phyloP scores from a whole-genome alignment of 1,140 invertebrate genomes.

The Diorhabda carinulata region DNA sequence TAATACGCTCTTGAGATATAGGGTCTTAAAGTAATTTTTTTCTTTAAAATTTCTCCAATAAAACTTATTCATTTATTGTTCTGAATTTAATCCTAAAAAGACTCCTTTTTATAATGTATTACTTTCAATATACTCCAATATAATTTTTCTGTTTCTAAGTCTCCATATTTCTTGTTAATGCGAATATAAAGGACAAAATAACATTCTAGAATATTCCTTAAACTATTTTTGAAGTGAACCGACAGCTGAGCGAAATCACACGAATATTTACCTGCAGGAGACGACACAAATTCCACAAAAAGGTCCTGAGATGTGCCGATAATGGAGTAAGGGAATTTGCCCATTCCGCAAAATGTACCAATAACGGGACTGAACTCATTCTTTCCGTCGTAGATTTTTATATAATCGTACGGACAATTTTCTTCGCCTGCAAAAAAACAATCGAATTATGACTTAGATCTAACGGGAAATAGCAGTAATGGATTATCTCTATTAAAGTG shows the following conservation, averaged over 20 bases:
- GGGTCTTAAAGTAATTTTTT: too few species aligned
- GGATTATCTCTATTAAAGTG: neutral
- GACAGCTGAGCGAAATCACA: slow-evolving; percentile 6
- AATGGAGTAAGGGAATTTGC: slow-evolving; percentile 90
- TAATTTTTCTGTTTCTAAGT: too few species aligned
- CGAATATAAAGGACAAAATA: too few species aligned
- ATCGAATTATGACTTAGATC: neutral
- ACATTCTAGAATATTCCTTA: neutral
- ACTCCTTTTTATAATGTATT: too few species aligned
- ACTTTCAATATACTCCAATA: too few species aligned
- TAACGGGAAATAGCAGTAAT: neutral
- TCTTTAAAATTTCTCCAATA: too few species aligned
- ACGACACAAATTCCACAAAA: slow-evolving; percentile 88
- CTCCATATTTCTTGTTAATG: too few species aligned
- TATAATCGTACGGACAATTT: slow-evolving; percentile 87
- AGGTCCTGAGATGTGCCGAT: slow-evolving; percentile 86
- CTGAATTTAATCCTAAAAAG: too few species aligned
- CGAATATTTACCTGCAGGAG: slow-evolving; percentile 63
- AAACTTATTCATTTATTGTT: too few species aligned
- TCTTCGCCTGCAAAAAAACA: slow-evolving; percentile 60
- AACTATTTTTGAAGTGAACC: neutral
- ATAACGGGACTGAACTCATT: slow-evolving; percentile 81
- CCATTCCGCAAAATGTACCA: slow-evolving; percentile 89
- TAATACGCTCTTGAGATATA: too few species aligned
- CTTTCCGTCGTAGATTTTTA: slow-evolving; percentile 86